phyloP scores from a whole-genome alignment of 2,797 vertebrate genomes.

The Anguilla pacifica region DNA sequence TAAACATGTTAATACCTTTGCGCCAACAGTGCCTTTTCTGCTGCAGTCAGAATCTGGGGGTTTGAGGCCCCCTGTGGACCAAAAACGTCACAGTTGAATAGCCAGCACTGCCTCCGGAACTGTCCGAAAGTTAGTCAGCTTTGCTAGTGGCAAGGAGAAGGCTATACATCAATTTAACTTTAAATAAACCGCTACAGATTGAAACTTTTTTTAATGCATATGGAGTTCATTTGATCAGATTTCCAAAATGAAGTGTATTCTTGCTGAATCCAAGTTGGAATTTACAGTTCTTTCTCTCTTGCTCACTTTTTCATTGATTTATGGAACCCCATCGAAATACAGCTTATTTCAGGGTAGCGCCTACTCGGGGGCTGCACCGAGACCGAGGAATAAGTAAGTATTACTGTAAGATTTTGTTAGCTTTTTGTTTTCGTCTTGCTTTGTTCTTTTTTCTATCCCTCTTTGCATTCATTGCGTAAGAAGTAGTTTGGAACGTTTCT shows the following conservation, averaged over 20 bases:
- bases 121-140: constrained; percentile 28
- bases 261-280: constrained; percentile 29
- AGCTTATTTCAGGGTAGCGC: constrained; percentile 65
- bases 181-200: neutral
- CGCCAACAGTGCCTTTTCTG: constrained; percentile 14
- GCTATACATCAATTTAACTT: constrained; percentile 16
- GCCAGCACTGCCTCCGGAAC: constrained; percentile 25
- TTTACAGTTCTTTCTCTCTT: constrained; percentile 46
- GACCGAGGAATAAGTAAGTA: constrained; percentile 75
- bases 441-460: neutral
- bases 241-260: constrained; percentile 54
- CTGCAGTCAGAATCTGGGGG: constrained; percentile 8
- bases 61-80: constrained; percentile 21
- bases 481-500: neutral
- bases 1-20: neutral
- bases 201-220: neutral
- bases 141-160: constrained; percentile 4
- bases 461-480: neutral
- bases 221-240: neutral
- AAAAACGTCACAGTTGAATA: constrained; percentile 35
- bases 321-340: constrained; percentile 65
- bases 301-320: constrained; percentile 51
- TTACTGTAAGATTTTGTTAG: neutral
- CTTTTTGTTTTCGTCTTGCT: neutral
- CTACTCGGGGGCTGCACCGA: constrained; percentile 57